phyloP scores from a whole-genome alignment of 2,888 invertebrate species.

The Polydrusus pterygomalis region DNA sequence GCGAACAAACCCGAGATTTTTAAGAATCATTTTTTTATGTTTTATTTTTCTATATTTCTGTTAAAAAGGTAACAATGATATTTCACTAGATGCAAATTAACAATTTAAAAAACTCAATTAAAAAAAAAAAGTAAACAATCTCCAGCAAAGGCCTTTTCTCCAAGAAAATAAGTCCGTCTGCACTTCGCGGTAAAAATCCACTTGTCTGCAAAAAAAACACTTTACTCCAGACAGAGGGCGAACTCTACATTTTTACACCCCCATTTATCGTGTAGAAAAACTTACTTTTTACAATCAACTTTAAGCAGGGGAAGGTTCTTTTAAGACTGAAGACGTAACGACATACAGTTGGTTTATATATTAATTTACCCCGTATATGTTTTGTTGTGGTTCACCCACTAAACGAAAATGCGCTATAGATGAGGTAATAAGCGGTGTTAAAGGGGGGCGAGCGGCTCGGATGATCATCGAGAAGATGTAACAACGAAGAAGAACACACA shows the following conservation, averaged over 20 bases:
- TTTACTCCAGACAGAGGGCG: neutral
- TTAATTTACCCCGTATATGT: slow-evolving; percentile 47
- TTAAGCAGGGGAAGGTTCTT: neutral
- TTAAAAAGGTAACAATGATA: too few relatives aligned
- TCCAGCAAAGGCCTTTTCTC: too few relatives aligned
- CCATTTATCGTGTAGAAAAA: neutral
- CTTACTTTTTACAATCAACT: slow-evolving; percentile 7
- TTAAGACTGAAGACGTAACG: slow-evolving; percentile 33
- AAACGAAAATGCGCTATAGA: slow-evolving; percentile 50
- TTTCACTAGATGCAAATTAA: too few relatives aligned
- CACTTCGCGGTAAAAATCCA: too few relatives aligned
- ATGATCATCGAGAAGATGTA: slow-evolving; percentile 43
- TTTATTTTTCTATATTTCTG: too few relatives aligned
- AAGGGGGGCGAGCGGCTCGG: slow-evolving; percentile 33
- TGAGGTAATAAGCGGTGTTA: slow-evolving; percentile 39
- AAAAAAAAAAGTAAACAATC: too few relatives aligned
- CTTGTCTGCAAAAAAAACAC: neutral
- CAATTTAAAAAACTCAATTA: too few relatives aligned
- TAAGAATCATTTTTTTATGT: too few relatives aligned
- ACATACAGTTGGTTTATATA: slow-evolving; percentile 44
- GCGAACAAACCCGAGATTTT: too few relatives aligned
- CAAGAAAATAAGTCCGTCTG: too few relatives aligned
- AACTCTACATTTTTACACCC: neutral
- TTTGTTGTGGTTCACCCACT: slow-evolving; percentile 47
- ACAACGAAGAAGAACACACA: too few relatives aligned